These are phyloP conservation scores for Luidia sarsii DNA, from an alignment of 53 echinoderm and acorn worm species.

Conservation along the genomic window DNA sequence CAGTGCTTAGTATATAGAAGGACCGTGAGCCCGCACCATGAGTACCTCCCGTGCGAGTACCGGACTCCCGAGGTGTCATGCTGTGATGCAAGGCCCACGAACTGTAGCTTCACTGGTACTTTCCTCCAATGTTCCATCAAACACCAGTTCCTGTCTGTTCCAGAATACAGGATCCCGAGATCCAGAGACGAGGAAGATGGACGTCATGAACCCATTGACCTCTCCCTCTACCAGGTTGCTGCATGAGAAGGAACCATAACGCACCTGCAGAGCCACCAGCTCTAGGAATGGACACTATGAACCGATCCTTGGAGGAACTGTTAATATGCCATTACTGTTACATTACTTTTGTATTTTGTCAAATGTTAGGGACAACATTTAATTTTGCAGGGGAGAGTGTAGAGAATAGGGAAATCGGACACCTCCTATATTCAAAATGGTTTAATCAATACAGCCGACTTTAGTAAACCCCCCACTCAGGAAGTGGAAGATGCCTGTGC, in stretches of 20 bases:
- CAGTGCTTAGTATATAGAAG: not conserved
- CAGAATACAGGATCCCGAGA: not conserved
- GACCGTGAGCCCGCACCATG: not conserved
- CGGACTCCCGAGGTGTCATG: not conserved
- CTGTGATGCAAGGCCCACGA: not conserved
- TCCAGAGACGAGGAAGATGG: slow-evolving; percentile 14
- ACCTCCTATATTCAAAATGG: too few relatives aligned
- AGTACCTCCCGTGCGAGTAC: not conserved
- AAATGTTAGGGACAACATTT: slow-evolving; percentile 26
- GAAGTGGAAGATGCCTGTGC: too few relatives aligned
- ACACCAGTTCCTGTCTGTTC: slow-evolving; percentile 9
- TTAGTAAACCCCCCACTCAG: too few relatives aligned
- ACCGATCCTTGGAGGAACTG: slow-evolving; percentile 3
- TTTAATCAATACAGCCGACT: too few relatives aligned
- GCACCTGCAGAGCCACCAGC: slow-evolving; percentile 7
- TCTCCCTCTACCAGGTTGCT: not conserved
- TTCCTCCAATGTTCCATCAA: not conserved
- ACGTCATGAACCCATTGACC: slow-evolving; percentile 26
- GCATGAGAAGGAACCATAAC: slow-evolving; percentile 1
- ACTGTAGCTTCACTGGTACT: not conserved
- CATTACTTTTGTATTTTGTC: not conserved
- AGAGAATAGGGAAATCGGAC: slow-evolving; percentile 7
- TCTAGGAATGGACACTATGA: slow-evolving; percentile 4
- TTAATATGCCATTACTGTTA: not conserved
- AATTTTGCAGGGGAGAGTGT: slow-evolving; percentile 27